Base-by-base conservation (phyloP, 2,888 invertebrate genomes). In the Megamerina dolium region DNA sequence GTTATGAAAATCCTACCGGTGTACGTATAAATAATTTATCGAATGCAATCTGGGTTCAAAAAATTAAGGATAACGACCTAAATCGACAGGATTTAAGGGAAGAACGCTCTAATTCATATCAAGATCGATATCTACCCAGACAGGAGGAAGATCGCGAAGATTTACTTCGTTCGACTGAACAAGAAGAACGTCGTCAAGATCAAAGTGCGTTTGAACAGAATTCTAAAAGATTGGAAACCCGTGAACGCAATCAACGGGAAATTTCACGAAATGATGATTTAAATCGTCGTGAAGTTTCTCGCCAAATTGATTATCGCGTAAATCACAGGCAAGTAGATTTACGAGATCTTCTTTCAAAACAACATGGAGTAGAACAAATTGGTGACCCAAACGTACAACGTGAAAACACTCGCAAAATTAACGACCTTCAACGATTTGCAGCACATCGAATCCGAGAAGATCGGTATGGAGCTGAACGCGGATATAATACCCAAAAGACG, bases 1-100 rank as follows among this genome's bases (percentile, higher is more conserved):
- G 47, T 20, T 44, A 42, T 46, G 56, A 49, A 18, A 31, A 36
- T n/a, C 29, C 34, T n/a, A 3, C 16, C 12, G 19, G 39, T 23
- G 6, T 23, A n/a, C n/a, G n/a, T n/a, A n/a, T n/a, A n/a, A n/a
- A n/a, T n/a, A n/a, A n/a, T n/a, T n/a, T n/a, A n/a, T n/a, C n/a
- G n/a, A n/a, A n/a, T n/a, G n/a, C n/a, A n/a, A n/a, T n/a, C n/a
- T n/a, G n/a, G n/a, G n/a, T n/a, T n/a, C n/a, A n/a, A 13, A 8
- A n/a, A 1, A 6, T 8, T 23, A 23, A 8, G 23, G 6, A 23
- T 8, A 23, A 9, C 20, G 27, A 12, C 5, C 12, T 20, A 35
- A 27, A 35, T 31, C 19, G 21, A 30, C 17, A 42, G 21, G 18
- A 20, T 18, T 32, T 9, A 10, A n/a, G 16, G 1, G 20, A 16